phyloP scores from a whole-genome alignment of 2,113 vertebrate species.

The Daubentonia madagascariensis region DNA sequence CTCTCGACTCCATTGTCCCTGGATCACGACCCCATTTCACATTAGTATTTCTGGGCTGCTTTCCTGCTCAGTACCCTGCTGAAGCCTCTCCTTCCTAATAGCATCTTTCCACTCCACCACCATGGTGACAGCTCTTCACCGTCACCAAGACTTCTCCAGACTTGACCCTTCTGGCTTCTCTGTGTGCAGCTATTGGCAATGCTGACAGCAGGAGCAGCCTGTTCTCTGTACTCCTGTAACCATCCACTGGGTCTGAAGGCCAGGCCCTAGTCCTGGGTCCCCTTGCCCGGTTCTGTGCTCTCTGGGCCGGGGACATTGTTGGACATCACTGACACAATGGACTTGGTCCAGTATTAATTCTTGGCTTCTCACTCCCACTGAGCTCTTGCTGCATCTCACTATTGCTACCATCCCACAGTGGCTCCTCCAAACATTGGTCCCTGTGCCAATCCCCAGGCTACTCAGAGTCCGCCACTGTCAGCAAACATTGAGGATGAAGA shows the following conservation, averaged over 20 bases:
- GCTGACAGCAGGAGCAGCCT: background rate
- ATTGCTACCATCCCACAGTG: background rate
- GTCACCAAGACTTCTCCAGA: background rate
- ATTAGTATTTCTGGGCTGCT: background rate
- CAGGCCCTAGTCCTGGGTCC: background rate
- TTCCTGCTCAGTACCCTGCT: background rate
- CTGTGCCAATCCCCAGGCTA: background rate
- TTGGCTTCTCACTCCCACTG: background rate
- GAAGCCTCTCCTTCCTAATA: background rate
- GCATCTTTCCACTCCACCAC: background rate
- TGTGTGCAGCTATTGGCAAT: background rate
- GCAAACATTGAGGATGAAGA: background rate
- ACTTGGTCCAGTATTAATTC: background rate
- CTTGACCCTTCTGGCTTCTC: background rate
- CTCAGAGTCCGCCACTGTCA: background rate
- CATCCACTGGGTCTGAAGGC: background rate
- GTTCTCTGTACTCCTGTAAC: background rate
- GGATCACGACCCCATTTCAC: background rate
- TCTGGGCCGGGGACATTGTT: background rate
- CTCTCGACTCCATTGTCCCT: background rate
- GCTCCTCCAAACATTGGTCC: background rate
- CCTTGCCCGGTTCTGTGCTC: background rate
- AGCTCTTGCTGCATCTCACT: background rate
- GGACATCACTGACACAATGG: background rate
- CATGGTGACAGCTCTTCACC: background rate